A percentile compares a stretch with the other conserved stretches of the same genome.
Conservation (phyloP, 2,113 vertebrate genomes). For the Meleagris gallopavo region DNA sequence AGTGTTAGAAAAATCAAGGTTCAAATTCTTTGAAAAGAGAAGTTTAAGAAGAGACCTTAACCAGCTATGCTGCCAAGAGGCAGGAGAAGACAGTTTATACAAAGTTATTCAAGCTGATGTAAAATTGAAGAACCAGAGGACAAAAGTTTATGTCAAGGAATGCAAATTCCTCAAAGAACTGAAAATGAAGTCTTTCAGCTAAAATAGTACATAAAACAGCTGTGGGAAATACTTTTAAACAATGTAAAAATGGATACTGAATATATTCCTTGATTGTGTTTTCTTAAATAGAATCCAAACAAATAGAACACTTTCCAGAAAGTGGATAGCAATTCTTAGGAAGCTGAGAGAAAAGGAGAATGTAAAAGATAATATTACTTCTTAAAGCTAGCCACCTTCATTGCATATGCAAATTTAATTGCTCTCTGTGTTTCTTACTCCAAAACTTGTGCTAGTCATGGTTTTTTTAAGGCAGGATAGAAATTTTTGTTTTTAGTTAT, state of each 20-base stretch:
- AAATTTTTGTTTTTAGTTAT: neutral
- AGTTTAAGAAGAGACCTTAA: neutral
- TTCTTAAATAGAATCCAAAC: neutral
- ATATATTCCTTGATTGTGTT: neutral
- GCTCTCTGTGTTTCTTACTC: neutral
- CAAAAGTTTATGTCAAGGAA: neutral
- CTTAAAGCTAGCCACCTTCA: neutral
- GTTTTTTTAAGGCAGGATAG: neutral
- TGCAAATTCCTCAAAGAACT: neutral
- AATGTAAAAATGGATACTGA: neutral
- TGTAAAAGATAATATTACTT: neutral
- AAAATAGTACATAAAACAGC: neutral
- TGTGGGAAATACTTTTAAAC: neutral
- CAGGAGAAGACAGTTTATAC: neutral
- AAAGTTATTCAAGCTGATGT: neutral
- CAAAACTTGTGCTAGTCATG: neutral
- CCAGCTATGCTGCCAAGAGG: neutral
- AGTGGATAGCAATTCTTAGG: neutral
- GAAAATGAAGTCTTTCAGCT: neutral
- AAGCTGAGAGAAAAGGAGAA: neutral
- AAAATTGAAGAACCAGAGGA: neutral
- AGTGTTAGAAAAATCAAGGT: neutral
- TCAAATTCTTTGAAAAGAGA: neutral
- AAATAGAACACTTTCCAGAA: neutral
- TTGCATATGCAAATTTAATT: neutral